Base-by-base conservation (phyloP, 1,140 invertebrate genomes). In the Leptinotarsa defecta region DNA sequence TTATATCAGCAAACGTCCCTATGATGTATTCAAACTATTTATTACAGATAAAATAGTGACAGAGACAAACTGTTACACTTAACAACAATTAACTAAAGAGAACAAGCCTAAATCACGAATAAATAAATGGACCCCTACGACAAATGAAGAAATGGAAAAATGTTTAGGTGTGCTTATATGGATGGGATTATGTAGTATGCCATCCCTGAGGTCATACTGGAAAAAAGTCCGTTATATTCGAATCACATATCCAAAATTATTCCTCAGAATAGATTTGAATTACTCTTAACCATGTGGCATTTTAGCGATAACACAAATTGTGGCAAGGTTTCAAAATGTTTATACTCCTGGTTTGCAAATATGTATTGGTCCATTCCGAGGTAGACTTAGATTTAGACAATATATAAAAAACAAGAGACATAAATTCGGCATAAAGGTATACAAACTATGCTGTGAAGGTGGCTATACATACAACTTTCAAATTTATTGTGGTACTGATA, bases 391-490 rank as follows among this genome's bases (percentile, higher is more conserved):
- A 17, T 77, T 77, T n/a, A 48, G 17, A 65, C 75, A 79, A 27
- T 79, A 70, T 48, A 79, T 77, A 52, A 73, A 72, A 69, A 77
- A 79, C 63, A 74, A 75, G 69, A 67, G 24, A 48, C 52, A 73
- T 19, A 78, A 78, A 62, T 75, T 77, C 76, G 78, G 77, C 43
- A 80, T 85, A 72, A 85, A 85, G 77, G 17, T 85, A 17, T 84
- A 81, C 68, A 86, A 86, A 80, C 49, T 86, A 48, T 83, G 81
- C 71, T 78, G 65, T 70, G 52, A 77, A 15, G 70, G 78, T 48
- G 82, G 80, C 57, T 85, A 85, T 62, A 86, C 83, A n/a, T 83
- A 79, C 61, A 76, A 81, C 62, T 76, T 85, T 27, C 74, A 80
- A 76, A 68, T 86, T 24, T 85, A 86, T 78, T 70, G 69, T 65